Percentiles rank a stretch among this genome's conserved stretches.
phyloP scores from a whole-genome alignment of 1,140 invertebrate genomes.

The Sipha flava region DNA sequence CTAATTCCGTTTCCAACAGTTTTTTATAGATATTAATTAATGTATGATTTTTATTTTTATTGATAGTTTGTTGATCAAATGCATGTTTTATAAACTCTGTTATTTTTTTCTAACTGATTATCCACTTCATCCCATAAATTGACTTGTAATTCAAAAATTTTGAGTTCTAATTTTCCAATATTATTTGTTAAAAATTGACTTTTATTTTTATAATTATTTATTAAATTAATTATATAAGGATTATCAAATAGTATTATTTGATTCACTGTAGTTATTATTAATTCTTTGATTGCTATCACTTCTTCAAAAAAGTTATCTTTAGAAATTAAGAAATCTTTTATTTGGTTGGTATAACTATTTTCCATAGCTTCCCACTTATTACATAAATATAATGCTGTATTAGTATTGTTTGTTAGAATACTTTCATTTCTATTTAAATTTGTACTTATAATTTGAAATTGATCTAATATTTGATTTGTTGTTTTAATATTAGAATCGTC shows the following conservation, averaged over 20 bases:
- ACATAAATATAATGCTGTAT: slow-evolving; percentile 1
- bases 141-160: not conserved
- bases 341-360: not conserved
- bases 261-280: not conserved
- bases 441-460: not conserved
- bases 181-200: not conserved
- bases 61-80: not conserved
- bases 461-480: not conserved
- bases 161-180: not conserved
- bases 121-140: not conserved
- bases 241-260: not conserved
- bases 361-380: slow-evolving; percentile 13
- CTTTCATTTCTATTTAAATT: not conserved
- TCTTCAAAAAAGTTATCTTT: not conserved
- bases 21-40: not conserved
- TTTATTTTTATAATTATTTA: not conserved
- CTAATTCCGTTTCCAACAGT: not conserved
- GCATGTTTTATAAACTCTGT: not conserved
- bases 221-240: not conserved
- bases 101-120: not conserved
- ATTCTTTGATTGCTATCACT: not conserved
- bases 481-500: not conserved
- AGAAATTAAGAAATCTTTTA: not conserved
- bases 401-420: not conserved
- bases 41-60: not conserved